Percentiles rank a stretch among this genome's conserved stretches.
Evolutionary conservation across 2,113 vertebrate species (phyloP).

Genomic region (Nymphicus hollandicus): DNA sequence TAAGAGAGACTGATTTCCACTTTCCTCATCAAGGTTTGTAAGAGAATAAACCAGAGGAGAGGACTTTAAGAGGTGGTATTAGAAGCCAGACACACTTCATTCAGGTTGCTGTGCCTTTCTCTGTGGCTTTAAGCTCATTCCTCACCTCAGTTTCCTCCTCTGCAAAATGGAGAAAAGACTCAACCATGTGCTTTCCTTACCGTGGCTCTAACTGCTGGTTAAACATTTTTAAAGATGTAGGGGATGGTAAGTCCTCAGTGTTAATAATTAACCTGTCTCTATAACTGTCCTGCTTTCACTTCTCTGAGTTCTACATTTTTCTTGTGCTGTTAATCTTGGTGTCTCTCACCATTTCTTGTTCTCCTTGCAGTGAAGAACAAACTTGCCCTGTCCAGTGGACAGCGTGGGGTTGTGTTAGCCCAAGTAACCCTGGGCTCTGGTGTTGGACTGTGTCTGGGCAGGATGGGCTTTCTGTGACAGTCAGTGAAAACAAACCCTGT

Average conservation of each 20-base stretch:
- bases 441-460: neutral
- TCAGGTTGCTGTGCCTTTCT: neutral
- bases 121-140: neutral
- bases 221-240: conserved; percentile 53
- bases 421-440: neutral
- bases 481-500: neutral
- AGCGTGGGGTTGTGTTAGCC: neutral
- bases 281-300: conserved; percentile 10
- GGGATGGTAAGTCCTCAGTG: neutral
- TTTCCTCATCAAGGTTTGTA: neutral
- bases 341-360: neutral
- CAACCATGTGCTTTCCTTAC: neutral
- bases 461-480: neutral
- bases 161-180: neutral
- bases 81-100: neutral
- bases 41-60: neutral
- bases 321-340: neutral
- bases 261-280: conserved; percentile 50
- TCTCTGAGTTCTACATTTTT: neutral
- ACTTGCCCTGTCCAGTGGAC: neutral
- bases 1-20: neutral
- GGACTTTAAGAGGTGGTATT: neutral
- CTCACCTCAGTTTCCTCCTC: neutral
- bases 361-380: neutral
- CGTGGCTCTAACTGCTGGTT: neutral